Evolutionary conservation across 2,113 vertebrate genomes (phyloP).

Genomic region (Peromyscus maniculatus): DNA sequence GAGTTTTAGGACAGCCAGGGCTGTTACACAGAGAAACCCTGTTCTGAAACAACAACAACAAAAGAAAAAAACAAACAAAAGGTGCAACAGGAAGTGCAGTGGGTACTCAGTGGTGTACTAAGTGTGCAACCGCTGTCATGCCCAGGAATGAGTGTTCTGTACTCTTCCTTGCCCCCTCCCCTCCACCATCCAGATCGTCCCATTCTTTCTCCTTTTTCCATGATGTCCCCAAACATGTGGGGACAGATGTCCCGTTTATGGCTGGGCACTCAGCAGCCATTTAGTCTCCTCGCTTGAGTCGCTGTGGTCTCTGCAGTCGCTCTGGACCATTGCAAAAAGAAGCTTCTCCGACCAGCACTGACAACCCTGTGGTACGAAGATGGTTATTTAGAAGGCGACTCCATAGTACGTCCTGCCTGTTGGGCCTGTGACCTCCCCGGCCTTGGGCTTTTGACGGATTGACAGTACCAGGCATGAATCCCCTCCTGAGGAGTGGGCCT

Average conservation of each 20-base stretch:
- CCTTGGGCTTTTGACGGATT: background rate
- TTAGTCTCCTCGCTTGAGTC: background rate
- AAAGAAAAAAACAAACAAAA: fast-evolving
- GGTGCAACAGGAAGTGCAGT: background rate
- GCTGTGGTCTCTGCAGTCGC: background rate
- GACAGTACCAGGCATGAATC: background rate
- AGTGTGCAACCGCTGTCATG: background rate
- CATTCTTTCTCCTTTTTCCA: background rate
- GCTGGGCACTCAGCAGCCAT: background rate
- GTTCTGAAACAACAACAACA: no score
- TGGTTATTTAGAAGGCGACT: background rate
- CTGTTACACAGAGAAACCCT: no score
- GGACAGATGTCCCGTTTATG: background rate
- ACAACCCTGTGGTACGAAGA: background rate
- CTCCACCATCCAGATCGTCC: background rate
- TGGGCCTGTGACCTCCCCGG: background rate
- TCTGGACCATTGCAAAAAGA: background rate
- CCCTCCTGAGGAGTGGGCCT: background rate
- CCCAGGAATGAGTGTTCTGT: background rate
- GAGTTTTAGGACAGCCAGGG: no score
- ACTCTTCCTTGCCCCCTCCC: background rate
- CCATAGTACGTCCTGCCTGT: background rate
- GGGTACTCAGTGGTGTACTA: no score
- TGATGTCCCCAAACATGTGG: background rate
- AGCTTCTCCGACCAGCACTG: background rate